Evolutionary conservation across 2,888 invertebrate genomes (phyloP), one percentile per base, ranked within the genome.

Genomic region (Sinhomidia bicolor): DNA sequence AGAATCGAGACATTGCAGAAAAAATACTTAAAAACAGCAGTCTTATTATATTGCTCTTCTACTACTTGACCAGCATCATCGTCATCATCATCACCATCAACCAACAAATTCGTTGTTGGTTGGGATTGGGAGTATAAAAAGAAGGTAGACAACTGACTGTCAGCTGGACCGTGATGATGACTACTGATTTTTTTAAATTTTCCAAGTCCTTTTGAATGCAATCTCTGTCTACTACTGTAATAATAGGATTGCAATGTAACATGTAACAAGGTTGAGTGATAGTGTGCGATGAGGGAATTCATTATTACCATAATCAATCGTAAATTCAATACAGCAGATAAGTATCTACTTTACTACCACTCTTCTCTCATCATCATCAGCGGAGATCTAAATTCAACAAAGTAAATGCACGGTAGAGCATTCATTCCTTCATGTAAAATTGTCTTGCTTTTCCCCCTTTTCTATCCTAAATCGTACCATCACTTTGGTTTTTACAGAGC

Each of bases 291-390:
- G n/a, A 29, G n/a, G 36, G 68, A 68, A 36, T 68, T 68, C 32
- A 36, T 32, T 36, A 68, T 68, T 68, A 68, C 68, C 68, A 68
- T 68, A 68, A 68, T 68, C 68, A 68, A 68, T 68, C 29, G 32
- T 36, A 32, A 68, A 68, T 68, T 68, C 32, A 68, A 32, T 68
- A 32, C 17, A 65, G 14, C 29, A 32, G 29, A 14, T 29, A 65
- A 65, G 32, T 65, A 36, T 32, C 32, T 17, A n/a, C 68, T 32
- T n/a, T 36, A 6, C n/a, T n/a, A 10, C 29, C 5, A 3, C 23
- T n/a, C n/a, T n/a, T n/a, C n/a, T n/a, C n/a, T n/a, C n/a, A n/a
- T n/a, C n/a, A n/a, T n/a, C n/a, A n/a, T n/a, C n/a, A n/a, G n/a
- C n/a, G n/a, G n/a, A n/a, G n/a, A n/a, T n/a, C n/a, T n/a, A n/a